These are phyloP conservation scores for Acromyrmex echinatior DNA, from an alignment of 1,140 invertebrate species.

Conservation along the genomic window DNA sequence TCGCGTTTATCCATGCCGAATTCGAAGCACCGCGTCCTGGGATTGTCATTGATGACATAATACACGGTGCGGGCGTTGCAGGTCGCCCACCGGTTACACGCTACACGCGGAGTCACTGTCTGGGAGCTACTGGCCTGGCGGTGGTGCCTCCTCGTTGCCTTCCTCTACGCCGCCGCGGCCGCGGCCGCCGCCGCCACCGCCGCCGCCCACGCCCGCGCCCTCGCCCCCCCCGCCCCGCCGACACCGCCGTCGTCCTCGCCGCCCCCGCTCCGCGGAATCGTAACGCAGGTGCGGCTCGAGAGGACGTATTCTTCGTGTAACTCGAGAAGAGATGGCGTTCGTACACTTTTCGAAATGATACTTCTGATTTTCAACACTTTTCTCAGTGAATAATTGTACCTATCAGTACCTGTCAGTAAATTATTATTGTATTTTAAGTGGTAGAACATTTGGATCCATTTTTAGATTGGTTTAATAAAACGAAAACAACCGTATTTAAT, in stretches of 20 bases:
- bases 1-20: neutral
- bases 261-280: constrained; percentile 74
- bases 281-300: constrained; percentile 66
- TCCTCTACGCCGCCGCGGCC: constrained; percentile 70
- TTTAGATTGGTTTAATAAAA: neutral
- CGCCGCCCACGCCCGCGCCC: constrained; percentile 72
- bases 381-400: neutral
- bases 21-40: constrained; percentile 1
- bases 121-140: constrained; percentile 81
- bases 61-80: constrained; percentile 48
- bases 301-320: neutral
- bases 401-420: neutral
- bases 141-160: constrained; percentile 77
- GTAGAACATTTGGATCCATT: neutral
- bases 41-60: constrained; percentile 78
- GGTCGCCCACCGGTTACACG: constrained; percentile 65
- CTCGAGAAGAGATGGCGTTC: neutral
- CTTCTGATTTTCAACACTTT: neutral
- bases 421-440: neutral
- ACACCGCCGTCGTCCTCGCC: constrained; percentile 73
- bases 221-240: constrained; percentile 76
- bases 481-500: neutral
- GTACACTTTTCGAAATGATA: neutral
- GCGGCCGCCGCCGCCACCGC: constrained; percentile 70
- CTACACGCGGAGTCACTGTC: constrained; percentile 80